Evolutionary conservation across 2,797 vertebrate species (phyloP), one percentile per base, ranked within the genome.

Genomic region (Neolamprologus multifasciatus): DNA sequence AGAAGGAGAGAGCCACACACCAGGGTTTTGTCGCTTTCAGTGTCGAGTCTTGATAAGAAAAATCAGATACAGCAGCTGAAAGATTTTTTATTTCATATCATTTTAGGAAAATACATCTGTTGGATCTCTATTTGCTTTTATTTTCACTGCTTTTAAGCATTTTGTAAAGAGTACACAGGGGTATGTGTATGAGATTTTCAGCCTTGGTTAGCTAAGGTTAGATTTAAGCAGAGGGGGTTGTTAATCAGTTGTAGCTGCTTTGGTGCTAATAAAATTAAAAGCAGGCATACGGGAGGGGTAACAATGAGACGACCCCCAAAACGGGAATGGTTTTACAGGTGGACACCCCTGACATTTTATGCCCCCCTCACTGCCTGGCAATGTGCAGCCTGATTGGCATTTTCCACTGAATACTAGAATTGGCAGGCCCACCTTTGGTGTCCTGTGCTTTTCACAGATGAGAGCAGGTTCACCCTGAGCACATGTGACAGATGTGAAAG

Each of bases 41-140:
- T 81, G 79, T 86, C 4, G 8, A 92, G 81, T 52, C 78, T 51
- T 84, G 87, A 85, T 84, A 77, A 77, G 83, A 45, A 85, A 89
- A 85, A 86, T 89, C 78, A 55, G 87, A 91, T 80, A 54, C 48
- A 64, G 84, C 10, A 55, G 86, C 33, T 43, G 54, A 91, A 81
- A 81, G 77, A 91, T 90, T 91, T 92, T 90, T 93, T 93, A 89
- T 87, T 92, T 57, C 62, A 69, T 83, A 54, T 88, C 62, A 77
- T 36, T 23, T 77, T 52, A 86, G 40, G 50, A 43, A 86, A 64
- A 81, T 38, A 57, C 1, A 43, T 84, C 31, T 19, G 4, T 88
- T 81, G 87, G 71, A 88, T 82, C 80, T 59, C 57, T 10, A 21
- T 21, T 11, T 71, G 67, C 23, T 87, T 88, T 31, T 5, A 55